Evolutionary conservation across 2,888 invertebrate species (phyloP).

Genomic region (Girardia tigrina): DNA sequence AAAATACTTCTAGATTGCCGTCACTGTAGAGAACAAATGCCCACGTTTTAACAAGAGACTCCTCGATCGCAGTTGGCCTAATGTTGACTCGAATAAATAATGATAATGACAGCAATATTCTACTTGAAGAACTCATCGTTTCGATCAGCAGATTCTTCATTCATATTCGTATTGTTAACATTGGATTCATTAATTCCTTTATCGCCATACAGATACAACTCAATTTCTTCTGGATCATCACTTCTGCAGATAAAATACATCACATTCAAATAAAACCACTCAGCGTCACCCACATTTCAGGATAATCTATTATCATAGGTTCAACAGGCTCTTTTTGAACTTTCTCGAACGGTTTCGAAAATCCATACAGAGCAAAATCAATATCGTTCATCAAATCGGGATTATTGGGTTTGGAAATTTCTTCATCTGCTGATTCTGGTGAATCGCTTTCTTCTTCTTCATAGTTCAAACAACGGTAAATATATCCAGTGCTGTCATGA

Average conservation of each 20-base stretch:
- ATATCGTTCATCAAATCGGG: background rate
- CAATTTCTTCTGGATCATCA: background rate
- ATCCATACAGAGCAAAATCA: background rate
- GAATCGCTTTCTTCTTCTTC: background rate
- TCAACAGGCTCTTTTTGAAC: background rate
- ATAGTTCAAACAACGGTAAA: background rate
- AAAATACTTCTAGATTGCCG: background rate
- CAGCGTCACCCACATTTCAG: background rate
- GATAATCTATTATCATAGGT: background rate
- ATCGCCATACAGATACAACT: conserved; percentile 12
- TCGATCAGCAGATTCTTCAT: background rate
- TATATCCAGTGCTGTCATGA: background rate
- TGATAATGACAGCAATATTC: background rate
- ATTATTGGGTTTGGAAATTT: background rate
- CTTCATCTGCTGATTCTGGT: background rate
- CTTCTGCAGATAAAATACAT: background rate
- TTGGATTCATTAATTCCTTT: conserved; percentile 3
- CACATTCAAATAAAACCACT: too few species aligned
- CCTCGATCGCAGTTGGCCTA: background rate
- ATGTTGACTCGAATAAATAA: background rate
- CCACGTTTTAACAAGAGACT: background rate
- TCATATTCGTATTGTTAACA: too few species aligned
- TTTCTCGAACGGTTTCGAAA: background rate
- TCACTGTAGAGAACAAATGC: conserved; percentile 9
- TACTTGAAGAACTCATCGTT: background rate